Conservation (phyloP, 2,888 invertebrate species). For the Caenorhabditis sp. region DNA sequence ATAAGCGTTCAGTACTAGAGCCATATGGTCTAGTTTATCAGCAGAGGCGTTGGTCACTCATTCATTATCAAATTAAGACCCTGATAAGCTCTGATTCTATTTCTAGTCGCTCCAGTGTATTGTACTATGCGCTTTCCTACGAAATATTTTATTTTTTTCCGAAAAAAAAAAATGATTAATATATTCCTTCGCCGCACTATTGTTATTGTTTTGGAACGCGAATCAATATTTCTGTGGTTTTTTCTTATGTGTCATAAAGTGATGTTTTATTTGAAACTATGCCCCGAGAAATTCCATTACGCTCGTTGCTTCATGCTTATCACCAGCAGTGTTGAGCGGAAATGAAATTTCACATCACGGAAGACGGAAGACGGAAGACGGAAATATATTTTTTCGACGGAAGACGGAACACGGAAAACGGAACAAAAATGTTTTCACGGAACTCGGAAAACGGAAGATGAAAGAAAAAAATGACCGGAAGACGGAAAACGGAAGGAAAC, state of each 20-base stretch:
- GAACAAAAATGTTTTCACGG: no score
- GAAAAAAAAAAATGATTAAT: not conserved
- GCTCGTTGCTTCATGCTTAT: no score
- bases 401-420: no score
- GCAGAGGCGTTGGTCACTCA: not conserved
- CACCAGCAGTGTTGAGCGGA: no score
- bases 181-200: not conserved
- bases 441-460: no score
- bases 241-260: conserved; percentile 7
- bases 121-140: conserved; percentile 7
- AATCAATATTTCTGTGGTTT: conserved; percentile 4
- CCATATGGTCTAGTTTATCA: conserved; percentile 19
- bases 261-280: not conserved
- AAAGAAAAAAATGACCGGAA: no score
- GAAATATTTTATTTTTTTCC: not conserved
- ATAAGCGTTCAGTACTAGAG: not conserved
- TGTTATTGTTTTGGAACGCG: not conserved
- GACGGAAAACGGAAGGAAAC: no score
- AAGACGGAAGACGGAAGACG: no score
- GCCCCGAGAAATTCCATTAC: not conserved
- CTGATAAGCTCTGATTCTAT: not conserved
- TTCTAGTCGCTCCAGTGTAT: conserved; percentile 18
- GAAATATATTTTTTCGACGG: no score
- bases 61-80: conserved; percentile 9
- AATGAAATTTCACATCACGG: no score